Conservation (phyloP, 2,888 invertebrate species). For the Cryptophagus acutangulus region DNA sequence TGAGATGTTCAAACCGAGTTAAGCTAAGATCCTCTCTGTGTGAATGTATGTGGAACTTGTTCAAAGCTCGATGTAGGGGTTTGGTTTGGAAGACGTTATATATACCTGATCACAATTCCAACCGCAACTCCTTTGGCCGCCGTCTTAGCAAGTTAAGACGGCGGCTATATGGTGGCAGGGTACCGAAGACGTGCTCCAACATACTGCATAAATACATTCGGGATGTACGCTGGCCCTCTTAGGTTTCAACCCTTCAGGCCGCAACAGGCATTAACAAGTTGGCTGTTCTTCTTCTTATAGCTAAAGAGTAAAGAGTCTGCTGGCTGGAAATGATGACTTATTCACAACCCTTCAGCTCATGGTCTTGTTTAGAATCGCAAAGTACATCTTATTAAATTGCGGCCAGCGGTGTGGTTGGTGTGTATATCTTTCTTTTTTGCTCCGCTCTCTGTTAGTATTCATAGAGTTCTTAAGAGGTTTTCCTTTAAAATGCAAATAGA, state of each 20-base stretch:
- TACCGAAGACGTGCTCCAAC: conserved; percentile 6
- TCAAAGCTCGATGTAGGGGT: no score
- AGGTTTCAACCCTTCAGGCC: conserved; percentile 26
- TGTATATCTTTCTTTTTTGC: conserved; percentile 9
- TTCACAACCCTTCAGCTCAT: conserved; percentile 25
- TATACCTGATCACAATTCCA: conserved; percentile 45
- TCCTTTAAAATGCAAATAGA: conserved; percentile 31
- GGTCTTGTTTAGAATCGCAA: conserved; percentile 18
- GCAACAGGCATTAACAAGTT: conserved; percentile 32
- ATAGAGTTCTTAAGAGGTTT: conserved; percentile 28
- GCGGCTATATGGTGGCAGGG: conserved; percentile 19
- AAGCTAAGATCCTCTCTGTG: no score
- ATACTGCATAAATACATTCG: conserved; percentile 37
- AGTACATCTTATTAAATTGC: conserved; percentile 14
- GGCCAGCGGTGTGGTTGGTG: conserved; percentile 6
- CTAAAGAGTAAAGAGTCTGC: no score
- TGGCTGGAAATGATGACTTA: conserved; percentile 33
- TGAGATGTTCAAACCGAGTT: no score
- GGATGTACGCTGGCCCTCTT: conserved; percentile 26
- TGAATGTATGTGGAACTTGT: no score
- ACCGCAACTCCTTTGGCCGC: conserved; percentile 39
- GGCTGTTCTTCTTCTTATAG: no score
- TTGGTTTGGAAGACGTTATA: conserved; percentile 20
- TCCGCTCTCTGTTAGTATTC: conserved; percentile 11
- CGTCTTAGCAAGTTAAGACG: conserved; percentile 36